Base-by-base conservation (phyloP, 2,797 vertebrate genomes). In the Erpetoichthys calabaricus region DNA sequence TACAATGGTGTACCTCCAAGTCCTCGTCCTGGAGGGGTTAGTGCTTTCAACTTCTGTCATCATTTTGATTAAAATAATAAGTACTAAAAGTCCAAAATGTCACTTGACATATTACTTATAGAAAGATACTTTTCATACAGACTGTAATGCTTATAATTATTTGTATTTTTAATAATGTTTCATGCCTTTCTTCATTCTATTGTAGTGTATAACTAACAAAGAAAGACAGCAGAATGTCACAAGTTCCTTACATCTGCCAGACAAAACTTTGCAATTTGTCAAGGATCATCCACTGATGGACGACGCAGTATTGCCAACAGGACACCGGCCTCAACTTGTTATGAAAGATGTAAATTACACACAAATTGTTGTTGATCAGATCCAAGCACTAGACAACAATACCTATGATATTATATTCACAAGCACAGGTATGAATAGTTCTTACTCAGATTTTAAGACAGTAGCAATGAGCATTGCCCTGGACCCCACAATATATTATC, bases 251-350 rank as follows among this genome's bases (percentile, higher is more conserved):
- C 85, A 84, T 59, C 79, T 99, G 58, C 94, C 95, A 0, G 94
- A 99, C 77, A 98, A 93, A 75, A 96, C 94, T 0, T 71, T 99
- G 57, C 95, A 96, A 75, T 99, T 99, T 61, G 88, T 96, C 6
- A 95, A 85, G 74, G 91, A 98, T 72, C 95, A 99, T 79, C 94
- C 95, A 44, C 76, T 99, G 60, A 88, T 99, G 86, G 95, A 95
- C 57, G 91, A 97, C 62, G 89, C 93, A 0, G 85, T 97, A 61
- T 79, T 83, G 56, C 91, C 95, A 1, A 69, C 90, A 7, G 88
- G 89, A 66, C 86, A 85, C 62, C 78, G 83, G 60, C 94, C 95
- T 42, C 83, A 75, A 50, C 80, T 99, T 55, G 80, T 96, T 62
- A 88, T 88, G 67, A 90, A 80, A 54, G 84, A 92, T 7, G 84